Evolutionary conservation across 2,797 vertebrate species (phyloP).

Genomic region (Allenopithecus nigroviridis): DNA sequence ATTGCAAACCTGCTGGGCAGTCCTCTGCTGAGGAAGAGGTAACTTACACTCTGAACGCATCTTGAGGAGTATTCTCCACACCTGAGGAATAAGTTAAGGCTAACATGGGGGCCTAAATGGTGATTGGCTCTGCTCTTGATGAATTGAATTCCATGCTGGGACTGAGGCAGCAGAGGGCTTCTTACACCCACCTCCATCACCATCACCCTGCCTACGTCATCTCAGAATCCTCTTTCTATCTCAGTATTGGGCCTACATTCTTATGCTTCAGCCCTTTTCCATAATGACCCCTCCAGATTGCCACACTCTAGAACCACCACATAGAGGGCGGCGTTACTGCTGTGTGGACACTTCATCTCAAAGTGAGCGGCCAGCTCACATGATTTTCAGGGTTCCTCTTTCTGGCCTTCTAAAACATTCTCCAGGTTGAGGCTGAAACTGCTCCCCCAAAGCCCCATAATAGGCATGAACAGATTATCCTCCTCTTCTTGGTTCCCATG

Average conservation of each 20-base stretch:
- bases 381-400: neutral
- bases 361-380: neutral
- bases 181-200: no score
- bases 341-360: neutral
- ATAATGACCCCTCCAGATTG: neutral
- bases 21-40: neutral
- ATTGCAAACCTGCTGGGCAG: neutral
- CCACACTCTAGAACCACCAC: no score
- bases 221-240: neutral
- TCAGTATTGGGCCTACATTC: neutral
- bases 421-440: neutral
- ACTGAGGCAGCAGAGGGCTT: neutral
- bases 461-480: neutral
- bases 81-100: neutral
- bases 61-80: neutral
- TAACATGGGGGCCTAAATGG: neutral
- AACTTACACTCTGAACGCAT: neutral
- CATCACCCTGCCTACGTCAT: neutral
- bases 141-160: neutral
- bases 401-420: neutral
- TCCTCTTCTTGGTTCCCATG: conserved; percentile 51
- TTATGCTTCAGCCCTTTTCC: neutral
- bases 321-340: rapidly evolving
- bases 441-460: neutral
- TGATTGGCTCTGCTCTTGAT: neutral